These are phyloP conservation scores for Xenopus borealis DNA, from an alignment of 2,113 vertebrate genomes.

Conservation along the genomic window DNA sequence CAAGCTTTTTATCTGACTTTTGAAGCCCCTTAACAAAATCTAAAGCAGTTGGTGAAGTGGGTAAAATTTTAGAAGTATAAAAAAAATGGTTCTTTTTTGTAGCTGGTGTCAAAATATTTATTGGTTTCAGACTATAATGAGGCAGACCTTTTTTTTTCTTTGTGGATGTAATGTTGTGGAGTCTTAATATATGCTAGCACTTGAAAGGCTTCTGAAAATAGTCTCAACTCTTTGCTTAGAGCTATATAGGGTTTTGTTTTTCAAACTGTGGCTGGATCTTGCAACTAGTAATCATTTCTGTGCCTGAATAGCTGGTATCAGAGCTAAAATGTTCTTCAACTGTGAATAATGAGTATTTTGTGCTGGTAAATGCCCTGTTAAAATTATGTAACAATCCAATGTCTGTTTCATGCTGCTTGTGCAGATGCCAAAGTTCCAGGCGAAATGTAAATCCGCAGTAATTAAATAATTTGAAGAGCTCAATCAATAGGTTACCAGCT, in stretches of 20 bases:
- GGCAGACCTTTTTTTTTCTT: slow-evolving; percentile 1
- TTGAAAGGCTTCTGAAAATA: slow-evolving; percentile 11
- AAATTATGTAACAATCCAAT: not conserved
- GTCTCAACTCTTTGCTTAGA: not conserved
- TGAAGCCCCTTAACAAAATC: not conserved
- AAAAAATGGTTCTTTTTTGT: too few relatives aligned
- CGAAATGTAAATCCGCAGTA: too few relatives aligned
- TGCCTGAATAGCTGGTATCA: not conserved
- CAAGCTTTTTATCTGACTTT: not conserved
- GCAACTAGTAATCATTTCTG: not conserved
- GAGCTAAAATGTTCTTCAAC: not conserved
- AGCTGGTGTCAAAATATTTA: not conserved
- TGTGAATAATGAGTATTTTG: not conserved
- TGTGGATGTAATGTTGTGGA: not conserved
- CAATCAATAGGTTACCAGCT: too few relatives aligned
- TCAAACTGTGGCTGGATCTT: not conserved
- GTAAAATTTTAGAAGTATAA: too few relatives aligned
- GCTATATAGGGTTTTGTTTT: slow-evolving; percentile 4
- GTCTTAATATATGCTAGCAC: slow-evolving; percentile 11
- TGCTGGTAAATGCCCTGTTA: not conserved
- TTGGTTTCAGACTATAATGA: slow-evolving; percentile 15
- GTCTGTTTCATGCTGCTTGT: not conserved
- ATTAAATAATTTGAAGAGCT: too few relatives aligned
- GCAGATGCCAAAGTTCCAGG: too few relatives aligned
- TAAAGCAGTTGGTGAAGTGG: too few relatives aligned